A percentile compares a stretch with the other conserved stretches of the same genome.
Conservation (phyloP, 2,888 invertebrate genomes). For the Apamea epomidion region DNA sequence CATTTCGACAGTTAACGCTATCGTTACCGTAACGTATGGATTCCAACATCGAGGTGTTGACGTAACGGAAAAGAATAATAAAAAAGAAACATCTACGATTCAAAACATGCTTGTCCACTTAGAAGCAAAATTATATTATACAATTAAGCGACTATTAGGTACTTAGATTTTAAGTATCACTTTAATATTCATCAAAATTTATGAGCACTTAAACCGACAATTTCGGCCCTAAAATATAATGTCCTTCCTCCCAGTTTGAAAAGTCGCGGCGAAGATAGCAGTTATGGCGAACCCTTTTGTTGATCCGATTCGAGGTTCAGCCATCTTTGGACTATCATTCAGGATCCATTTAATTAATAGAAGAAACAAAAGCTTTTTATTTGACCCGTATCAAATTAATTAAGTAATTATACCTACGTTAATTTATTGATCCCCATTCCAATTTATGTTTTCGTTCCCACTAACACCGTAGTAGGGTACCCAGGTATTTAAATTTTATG, state of each 20-base stretch:
- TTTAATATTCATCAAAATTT: constrained; percentile 62
- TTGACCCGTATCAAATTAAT: constrained; percentile 14
- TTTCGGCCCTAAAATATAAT: constrained; percentile 55
- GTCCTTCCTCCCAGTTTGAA: constrained; percentile 56
- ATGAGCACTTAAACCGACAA: constrained; percentile 51
- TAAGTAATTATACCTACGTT: constrained; percentile 7
- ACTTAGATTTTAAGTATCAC: constrained; percentile 58
- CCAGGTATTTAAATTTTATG: not conserved
- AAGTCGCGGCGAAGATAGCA: constrained; percentile 53
- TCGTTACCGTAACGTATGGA: constrained; percentile 66
- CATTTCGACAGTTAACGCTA: constrained; percentile 62
- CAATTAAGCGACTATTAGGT: constrained; percentile 50
- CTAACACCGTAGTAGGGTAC: not conserved
- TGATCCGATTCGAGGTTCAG: constrained; percentile 35
- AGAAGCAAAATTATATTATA: constrained; percentile 41
- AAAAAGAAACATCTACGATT: constrained; percentile 23
- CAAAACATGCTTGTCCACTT: constrained; percentile 26
- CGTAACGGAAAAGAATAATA: constrained; percentile 18
- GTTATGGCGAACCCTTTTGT: constrained; percentile 34
- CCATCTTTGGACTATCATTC: constrained; percentile 22
- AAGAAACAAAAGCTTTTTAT: constrained; percentile 15
- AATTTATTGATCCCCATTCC: constrained; percentile 10
- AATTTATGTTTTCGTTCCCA: not conserved
- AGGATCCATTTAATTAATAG: constrained; percentile 34
- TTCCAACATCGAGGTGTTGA: constrained; percentile 61